A percentile compares a stretch with the other conserved stretches of the same genome.
phyloP scores from a whole-genome alignment of 30 jellyfish, hydroid and myxozoan genomes.

The Turritopsis rubra region DNA sequence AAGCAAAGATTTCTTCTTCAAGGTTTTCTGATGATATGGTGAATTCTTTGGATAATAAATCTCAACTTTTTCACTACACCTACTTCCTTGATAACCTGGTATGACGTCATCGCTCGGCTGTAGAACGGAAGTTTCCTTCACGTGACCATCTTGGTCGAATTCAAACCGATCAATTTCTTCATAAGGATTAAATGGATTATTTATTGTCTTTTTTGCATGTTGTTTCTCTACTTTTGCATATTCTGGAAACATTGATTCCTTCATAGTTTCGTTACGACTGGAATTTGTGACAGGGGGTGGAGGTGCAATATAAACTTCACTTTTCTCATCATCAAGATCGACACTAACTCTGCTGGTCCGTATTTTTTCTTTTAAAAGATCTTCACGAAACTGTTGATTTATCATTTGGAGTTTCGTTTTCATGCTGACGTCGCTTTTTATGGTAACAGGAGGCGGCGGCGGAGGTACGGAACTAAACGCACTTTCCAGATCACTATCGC shows the following conservation, averaged over 20 bases:
- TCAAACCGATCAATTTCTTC: not conserved
- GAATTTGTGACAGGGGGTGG: conserved; percentile 13
- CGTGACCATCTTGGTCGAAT: not conserved
- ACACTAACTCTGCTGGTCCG: not conserved
- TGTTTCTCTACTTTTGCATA: not conserved
- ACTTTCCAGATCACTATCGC: conserved; percentile 75
- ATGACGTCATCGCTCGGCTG: not conserved
- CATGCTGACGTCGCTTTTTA: not conserved
- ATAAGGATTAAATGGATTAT: not conserved
- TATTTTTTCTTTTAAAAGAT: not conserved
- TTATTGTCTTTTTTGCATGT: not conserved
- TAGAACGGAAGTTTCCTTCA: not conserved
- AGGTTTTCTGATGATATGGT: not conserved
- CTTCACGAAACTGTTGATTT: not conserved
- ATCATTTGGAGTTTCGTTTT: not conserved
- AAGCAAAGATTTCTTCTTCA: conserved; percentile 23
- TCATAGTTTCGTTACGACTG: not conserved
- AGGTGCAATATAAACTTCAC: conserved; percentile 27
- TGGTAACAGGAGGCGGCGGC: conserved; percentile 68
- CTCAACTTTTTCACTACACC: conserved; percentile 6
- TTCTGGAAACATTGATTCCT: not conserved
- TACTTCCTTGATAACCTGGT: not conserved
- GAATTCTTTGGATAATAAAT: conserved; percentile 19
- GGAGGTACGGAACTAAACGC: conserved; percentile 87
- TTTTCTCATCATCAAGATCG: conserved; percentile 24